phyloP scores from a whole-genome alignment of 2,113 vertebrate genomes.

The Myotis yumanensis region DNA sequence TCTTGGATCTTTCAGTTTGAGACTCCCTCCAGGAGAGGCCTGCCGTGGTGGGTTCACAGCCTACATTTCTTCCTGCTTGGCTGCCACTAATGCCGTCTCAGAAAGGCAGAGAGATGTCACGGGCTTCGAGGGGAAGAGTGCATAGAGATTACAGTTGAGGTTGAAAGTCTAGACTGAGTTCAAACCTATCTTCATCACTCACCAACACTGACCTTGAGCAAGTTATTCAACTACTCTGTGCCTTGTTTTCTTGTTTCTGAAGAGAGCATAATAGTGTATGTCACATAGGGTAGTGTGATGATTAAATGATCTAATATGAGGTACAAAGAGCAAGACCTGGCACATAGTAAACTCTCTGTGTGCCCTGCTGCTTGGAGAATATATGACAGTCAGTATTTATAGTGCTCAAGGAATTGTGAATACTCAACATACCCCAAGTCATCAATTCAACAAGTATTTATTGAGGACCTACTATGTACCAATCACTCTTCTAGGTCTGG shows the following conservation, averaged over 20 bases:
- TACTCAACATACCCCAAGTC: neutral
- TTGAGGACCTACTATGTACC: neutral
- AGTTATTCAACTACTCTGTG: neutral
- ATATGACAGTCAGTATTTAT: neutral
- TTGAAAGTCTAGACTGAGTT: neutral
- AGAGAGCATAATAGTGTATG: neutral
- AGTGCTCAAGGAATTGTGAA: neutral
- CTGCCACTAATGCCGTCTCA: neutral
- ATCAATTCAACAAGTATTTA: neutral
- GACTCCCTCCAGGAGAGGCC: neutral
- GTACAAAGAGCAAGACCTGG: neutral
- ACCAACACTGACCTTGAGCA: neutral
- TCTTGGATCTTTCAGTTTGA: constrained; percentile 4
- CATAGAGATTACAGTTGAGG: neutral
- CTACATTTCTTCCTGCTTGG: neutral
- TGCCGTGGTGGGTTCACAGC: neutral
- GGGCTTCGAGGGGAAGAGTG: neutral
- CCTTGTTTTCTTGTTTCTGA: neutral
- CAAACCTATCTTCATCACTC: neutral
- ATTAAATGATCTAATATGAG: neutral
- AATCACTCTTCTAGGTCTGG: neutral
- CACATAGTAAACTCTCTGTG: neutral
- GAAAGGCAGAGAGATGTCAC: neutral
- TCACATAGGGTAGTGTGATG: neutral
- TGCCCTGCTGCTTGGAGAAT: neutral